These are phyloP conservation scores for Dasyurus viverrinus DNA, from an alignment of 2,113 vertebrate species.

Conservation along the genomic window DNA sequence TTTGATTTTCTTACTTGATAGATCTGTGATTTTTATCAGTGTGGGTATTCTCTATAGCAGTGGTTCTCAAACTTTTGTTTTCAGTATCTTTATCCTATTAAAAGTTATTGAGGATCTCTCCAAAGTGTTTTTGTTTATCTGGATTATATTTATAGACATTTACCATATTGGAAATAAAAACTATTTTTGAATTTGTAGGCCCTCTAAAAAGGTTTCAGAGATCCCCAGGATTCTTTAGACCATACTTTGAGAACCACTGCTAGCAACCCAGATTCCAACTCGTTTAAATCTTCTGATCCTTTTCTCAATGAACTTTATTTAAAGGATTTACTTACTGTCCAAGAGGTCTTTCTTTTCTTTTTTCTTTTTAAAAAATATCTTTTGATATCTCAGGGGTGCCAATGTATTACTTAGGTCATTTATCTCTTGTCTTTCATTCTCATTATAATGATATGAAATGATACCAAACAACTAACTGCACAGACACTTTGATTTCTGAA, in stretches of 20 bases:
- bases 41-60: neutral
- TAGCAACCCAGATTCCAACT: neutral
- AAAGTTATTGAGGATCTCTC: no score
- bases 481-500: neutral
- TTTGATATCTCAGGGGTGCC: neutral
- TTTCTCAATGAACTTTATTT: neutral
- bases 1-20: neutral
- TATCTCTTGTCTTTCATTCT: neutral
- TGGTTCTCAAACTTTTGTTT: no score
- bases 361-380: neutral
- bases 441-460: neutral
- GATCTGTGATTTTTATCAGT: neutral
- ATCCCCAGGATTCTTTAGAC: no score
- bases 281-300: neutral
- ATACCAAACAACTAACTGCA: neutral
- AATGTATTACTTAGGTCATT: neutral
- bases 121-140: no score
- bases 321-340: neutral
- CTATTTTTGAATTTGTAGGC: no score
- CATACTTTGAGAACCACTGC: no score
- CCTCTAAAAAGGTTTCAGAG: no score
- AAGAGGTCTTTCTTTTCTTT: neutral
- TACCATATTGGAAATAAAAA: no score
- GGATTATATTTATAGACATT: no score
- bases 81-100: no score